Evolutionary conservation across 2,797 vertebrate species (phyloP).

Genomic region (Myoxocephalus aenaeus): DNA sequence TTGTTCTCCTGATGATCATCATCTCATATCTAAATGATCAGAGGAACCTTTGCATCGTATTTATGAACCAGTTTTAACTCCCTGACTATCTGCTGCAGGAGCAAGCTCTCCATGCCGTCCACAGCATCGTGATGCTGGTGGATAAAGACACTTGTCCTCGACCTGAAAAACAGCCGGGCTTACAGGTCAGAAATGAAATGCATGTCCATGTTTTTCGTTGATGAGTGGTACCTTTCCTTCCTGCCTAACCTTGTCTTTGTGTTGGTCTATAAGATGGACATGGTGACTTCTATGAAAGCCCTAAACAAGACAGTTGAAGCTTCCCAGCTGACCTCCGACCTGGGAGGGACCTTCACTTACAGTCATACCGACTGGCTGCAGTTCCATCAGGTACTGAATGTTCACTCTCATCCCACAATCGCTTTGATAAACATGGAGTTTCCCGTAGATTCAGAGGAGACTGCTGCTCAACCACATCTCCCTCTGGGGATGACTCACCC

Average conservation of each 20-base stretch:
- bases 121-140: constrained; percentile 86
- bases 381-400: constrained; percentile 90
- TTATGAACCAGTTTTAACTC: neutral
- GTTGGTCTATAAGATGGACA: constrained; percentile 86
- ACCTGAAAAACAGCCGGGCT: constrained; percentile 84
- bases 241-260: constrained; percentile 1
- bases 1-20: neutral
- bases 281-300: constrained; percentile 88
- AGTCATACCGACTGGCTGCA: constrained; percentile 93
- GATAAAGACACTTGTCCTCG: constrained; percentile 87
- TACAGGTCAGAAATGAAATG: constrained; percentile 85
- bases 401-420: neutral
- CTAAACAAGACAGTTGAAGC: constrained; percentile 89
- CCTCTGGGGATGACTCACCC: neutral
- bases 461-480: neutral
- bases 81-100: constrained; percentile 68
- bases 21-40: neutral
- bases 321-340: constrained; percentile 88
- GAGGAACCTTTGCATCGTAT: neutral
- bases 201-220: neutral
- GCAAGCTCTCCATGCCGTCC: constrained; percentile 84
- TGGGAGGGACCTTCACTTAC: constrained; percentile 91
- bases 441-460: neutral
- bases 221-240: neutral
- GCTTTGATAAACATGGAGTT: constrained; percentile 19